Conservation (phyloP, 2,888 invertebrate genomes). For the Ophion costatus region DNA sequence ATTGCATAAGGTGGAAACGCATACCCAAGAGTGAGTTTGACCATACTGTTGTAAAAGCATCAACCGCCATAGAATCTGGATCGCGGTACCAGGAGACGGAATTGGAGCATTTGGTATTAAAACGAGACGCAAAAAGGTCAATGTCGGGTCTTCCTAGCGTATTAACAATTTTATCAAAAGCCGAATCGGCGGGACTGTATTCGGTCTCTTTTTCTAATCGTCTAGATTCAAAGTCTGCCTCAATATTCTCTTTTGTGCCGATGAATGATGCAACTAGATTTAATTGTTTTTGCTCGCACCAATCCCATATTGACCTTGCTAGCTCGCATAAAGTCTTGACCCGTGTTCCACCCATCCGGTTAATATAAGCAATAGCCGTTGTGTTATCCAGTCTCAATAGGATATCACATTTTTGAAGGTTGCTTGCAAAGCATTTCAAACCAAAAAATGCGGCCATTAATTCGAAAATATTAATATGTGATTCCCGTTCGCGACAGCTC, state of each 20-base stretch:
- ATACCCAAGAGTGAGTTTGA: constrained; percentile 57
- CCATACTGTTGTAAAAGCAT: constrained; percentile 67
- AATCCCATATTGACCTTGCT: constrained; percentile 51
- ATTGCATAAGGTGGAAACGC: constrained; percentile 66
- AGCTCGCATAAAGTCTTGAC: constrained; percentile 6
- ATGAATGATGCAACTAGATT: constrained; percentile 42
- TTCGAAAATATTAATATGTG: constrained; percentile 49
- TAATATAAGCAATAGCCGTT: constrained; percentile 55
- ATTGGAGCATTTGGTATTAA: constrained; percentile 16
- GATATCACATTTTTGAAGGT: constrained; percentile 40
- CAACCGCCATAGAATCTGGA: constrained; percentile 45
- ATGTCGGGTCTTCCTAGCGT: constrained; percentile 22
- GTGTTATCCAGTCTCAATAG: constrained; percentile 57
- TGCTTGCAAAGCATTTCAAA: constrained; percentile 45
- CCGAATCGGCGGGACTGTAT: constrained; percentile 19
- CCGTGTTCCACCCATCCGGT: constrained; percentile 50
- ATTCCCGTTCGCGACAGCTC: constrained; percentile 1
- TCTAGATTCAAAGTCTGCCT: constrained; percentile 46
- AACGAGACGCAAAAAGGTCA: constrained; percentile 42
- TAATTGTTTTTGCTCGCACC: constrained; percentile 48
- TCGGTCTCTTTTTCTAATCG: constrained; percentile 37
- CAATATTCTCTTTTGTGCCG: constrained; percentile 39
- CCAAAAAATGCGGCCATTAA: constrained; percentile 51
- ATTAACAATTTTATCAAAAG: constrained; percentile 15
- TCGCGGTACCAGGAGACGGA: constrained; percentile 53